Evolutionary conservation across 2,888 invertebrate genomes (phyloP).

Genomic region (Drosophila testacea): DNA sequence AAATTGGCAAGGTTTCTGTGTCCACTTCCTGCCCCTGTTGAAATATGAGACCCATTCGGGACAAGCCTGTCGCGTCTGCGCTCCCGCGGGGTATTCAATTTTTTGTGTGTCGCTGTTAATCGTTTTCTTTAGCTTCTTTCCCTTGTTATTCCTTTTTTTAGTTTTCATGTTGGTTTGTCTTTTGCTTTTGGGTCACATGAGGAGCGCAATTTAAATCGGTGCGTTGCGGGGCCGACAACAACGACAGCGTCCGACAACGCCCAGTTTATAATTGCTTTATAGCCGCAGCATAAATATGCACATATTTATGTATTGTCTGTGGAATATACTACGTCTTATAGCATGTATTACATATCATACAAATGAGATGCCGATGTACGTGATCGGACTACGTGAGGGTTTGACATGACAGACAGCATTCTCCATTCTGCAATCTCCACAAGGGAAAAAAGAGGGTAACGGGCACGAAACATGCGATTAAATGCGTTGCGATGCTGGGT

Average conservation of each 20-base stretch:
- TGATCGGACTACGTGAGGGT: slow-evolving; percentile 51
- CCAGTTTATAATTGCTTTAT: slow-evolving; percentile 79
- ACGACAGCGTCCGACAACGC: slow-evolving; percentile 55
- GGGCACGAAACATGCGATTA: slow-evolving; percentile 1
- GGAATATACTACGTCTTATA: slow-evolving; percentile 10
- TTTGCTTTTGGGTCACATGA: slow-evolving; percentile 41
- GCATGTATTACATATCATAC: slow-evolving; percentile 45
- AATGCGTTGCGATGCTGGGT: slow-evolving; percentile 18
- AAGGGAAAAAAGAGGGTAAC: neutral
- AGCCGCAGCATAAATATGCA: slow-evolving; percentile 60
- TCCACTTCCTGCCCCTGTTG: slow-evolving; percentile 55
- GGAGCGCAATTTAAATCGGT: slow-evolving; percentile 43
- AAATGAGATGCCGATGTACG: slow-evolving; percentile 55
- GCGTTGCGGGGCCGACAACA: slow-evolving; percentile 12
- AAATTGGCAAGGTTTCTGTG: slow-evolving; percentile 31
- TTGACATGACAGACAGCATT: slow-evolving; percentile 10
- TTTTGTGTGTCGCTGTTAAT: slow-evolving; percentile 45
- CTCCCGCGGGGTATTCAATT: slow-evolving; percentile 52
- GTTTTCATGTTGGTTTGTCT: slow-evolving; percentile 11
- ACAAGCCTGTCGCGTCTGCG: slow-evolving; percentile 26
- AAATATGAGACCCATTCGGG: slow-evolving; percentile 57
- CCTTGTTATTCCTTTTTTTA: slow-evolving; percentile 1
- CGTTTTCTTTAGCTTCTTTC: slow-evolving; percentile 22
- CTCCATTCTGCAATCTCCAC: slow-evolving; percentile 5
- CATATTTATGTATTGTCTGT: slow-evolving; percentile 27